Base-by-base conservation (phyloP, 2,888 invertebrate genomes). In the Strigamia crassipes region DNA sequence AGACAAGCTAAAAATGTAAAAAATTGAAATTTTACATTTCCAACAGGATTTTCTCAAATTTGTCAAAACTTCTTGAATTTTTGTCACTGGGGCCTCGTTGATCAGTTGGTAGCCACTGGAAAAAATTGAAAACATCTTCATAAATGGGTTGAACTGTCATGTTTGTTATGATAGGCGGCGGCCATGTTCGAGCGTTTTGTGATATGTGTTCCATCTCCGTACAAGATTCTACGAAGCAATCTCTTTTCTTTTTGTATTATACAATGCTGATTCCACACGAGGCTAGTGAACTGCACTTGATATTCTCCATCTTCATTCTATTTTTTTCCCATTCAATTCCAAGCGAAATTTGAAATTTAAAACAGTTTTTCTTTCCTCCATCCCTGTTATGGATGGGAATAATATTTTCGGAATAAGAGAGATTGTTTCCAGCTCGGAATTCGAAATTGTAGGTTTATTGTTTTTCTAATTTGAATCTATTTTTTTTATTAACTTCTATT, bases 191-290 rank as follows among this genome's bases (percentile, higher is more conserved):
- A 73, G 31, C 73, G 27, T 27, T 73, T 73, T n/a, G 73, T n/a
- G 23, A 10, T 73, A 31, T 73, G 73, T 73, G 27, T 73, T 73
- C 27, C 12, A 73, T 73, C 27, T 31, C 27, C 73, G 56, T 27
- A 73, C 31, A 73, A 73, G 73, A 15, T 73, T 73, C 31, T 73
- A 27, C 31, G 73, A 73, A 73, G 31, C 73, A 73, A 73, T 73
- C 31, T 73, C n/a, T 73, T 73, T 10, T 12, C 5, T 73, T 31
- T 73, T 73, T 73, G 73, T 73, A 73, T 73, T 27, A 73, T 73
- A 73, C 73, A 73, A 73, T 73, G 73, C 56, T 73, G 73, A 73
- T 73, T 73, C 73, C 73, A 73, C 73, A 73, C n/a, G 73, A 73
- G 73, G 73, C 73, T 73, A 73, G 73, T 73, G 73, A 73, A 73